Conservation (phyloP, 2,113 vertebrate genomes). For the Onychostruthus taczanowskii region DNA sequence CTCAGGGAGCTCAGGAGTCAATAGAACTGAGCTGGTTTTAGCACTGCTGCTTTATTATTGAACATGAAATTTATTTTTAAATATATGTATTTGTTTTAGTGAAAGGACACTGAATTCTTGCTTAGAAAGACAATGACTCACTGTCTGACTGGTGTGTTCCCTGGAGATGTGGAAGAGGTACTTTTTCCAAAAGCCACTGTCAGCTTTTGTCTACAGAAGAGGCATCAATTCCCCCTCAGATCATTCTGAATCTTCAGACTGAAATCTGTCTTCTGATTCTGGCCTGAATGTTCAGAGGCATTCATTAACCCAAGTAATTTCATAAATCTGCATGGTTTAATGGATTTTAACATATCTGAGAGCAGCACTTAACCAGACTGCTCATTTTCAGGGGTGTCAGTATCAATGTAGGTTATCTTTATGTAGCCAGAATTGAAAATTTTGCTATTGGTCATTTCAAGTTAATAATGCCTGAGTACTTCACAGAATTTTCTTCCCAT, state of each 20-base stretch:
- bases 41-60: not conserved
- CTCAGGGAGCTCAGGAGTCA: not conserved
- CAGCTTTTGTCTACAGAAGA: not conserved
- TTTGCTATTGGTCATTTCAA: not conserved
- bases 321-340: not conserved
- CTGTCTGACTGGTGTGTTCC: not conserved
- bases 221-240: not conserved
- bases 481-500: not conserved
- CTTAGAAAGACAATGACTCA: constrained; percentile 30
- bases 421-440: not conserved
- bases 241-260: not conserved
- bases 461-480: not conserved
- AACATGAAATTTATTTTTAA: constrained; percentile 3
- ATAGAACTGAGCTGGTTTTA: not conserved
- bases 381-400: not conserved
- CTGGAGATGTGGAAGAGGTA: not conserved
- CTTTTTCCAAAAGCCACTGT: not conserved
- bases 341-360: not conserved
- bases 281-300: not conserved
- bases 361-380: not conserved
- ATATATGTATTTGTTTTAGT: not conserved
- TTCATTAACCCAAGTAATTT: not conserved
- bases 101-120: constrained; percentile 21
- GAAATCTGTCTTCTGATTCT: not conserved
- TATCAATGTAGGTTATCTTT: not conserved